phyloP scores from a whole-genome alignment of 2,113 vertebrate species.

The Leucopsar rothschildi region DNA sequence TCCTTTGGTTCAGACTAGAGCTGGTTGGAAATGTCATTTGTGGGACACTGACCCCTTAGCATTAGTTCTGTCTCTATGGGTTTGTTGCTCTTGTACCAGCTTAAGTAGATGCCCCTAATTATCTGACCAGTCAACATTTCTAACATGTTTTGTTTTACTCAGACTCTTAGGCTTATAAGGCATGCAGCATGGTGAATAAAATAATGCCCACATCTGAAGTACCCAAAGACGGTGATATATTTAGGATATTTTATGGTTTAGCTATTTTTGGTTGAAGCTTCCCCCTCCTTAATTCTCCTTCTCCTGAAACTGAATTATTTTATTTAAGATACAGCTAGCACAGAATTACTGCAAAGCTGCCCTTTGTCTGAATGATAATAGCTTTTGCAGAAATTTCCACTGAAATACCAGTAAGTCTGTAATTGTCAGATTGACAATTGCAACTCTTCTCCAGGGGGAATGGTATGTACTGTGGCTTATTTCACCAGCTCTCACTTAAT shows the following conservation, averaged over 20 bases:
- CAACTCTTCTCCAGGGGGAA: neutral
- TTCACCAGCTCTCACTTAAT: neutral
- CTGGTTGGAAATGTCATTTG: neutral
- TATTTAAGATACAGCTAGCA: neutral
- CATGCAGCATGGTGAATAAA: neutral
- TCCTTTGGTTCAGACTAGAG: neutral
- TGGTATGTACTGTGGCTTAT: neutral
- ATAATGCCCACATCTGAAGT: neutral
- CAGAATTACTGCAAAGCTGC: slow-evolving; percentile 7
- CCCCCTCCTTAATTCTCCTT: neutral
- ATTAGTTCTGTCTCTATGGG: neutral
- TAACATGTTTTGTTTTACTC: neutral
- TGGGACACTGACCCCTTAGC: neutral
- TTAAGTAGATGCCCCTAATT: neutral
- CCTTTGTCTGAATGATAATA: slow-evolving; percentile 42
- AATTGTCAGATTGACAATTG: slow-evolving; percentile 21
- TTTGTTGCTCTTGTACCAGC: neutral
- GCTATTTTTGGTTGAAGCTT: neutral
- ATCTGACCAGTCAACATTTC: neutral
- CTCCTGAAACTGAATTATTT: neutral
- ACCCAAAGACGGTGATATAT: neutral
- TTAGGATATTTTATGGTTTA: neutral
- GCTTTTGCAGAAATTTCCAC: neutral
- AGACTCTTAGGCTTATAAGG: neutral
- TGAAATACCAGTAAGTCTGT: slow-evolving; percentile 24